These are phyloP conservation scores for Eublepharis macularius DNA, from an alignment of 2,113 vertebrate genomes.

Conservation along the genomic window DNA sequence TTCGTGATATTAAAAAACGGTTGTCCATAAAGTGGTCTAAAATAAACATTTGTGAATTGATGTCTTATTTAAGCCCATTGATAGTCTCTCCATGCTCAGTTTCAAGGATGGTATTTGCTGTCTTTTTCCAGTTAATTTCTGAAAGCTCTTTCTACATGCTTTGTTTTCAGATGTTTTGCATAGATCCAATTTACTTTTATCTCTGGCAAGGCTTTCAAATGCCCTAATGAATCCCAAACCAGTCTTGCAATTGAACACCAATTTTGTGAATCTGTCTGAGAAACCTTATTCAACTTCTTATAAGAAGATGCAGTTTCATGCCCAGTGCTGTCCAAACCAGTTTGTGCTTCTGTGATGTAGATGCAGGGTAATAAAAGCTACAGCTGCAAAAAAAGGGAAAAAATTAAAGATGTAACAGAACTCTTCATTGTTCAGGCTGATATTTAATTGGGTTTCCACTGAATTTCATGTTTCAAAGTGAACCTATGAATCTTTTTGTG, in stretches of 20 bases:
- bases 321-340: background rate
- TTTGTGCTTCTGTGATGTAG: background rate
- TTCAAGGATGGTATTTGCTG: background rate
- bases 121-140: background rate
- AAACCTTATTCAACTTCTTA: background rate
- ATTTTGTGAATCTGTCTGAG: background rate
- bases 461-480: conserved; percentile 27
- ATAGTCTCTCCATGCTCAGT: background rate
- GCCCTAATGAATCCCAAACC: background rate
- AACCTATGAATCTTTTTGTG: conserved; percentile 1
- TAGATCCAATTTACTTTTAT: background rate
- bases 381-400: background rate
- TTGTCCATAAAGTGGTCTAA: background rate
- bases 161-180: too few species aligned
- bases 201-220: background rate
- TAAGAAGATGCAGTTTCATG: background rate
- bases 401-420: background rate
- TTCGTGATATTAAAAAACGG: background rate
- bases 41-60: background rate
- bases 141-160: background rate
- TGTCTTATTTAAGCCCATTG: too few species aligned
- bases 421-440: background rate
- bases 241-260: background rate
- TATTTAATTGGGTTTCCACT: conserved; percentile 26
- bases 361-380: background rate